Conservation (phyloP, 2,113 vertebrate genomes). For the Montifringilla adamsi region DNA sequence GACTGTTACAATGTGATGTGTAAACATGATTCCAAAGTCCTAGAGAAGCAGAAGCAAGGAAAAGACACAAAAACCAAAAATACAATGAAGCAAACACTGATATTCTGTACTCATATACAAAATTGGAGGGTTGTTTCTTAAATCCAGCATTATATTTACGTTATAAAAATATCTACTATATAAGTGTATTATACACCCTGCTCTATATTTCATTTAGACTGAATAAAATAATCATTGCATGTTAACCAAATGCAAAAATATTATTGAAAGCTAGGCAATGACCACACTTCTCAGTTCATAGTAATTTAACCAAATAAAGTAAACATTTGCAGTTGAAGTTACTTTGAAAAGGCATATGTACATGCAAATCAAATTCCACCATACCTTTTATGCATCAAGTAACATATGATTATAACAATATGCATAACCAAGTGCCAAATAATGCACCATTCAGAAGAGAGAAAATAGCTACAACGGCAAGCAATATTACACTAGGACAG, state of each 20-base stretch:
- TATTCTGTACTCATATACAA: neutral
- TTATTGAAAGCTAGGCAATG: neutral
- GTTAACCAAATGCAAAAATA: neutral
- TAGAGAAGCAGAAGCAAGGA: conserved; percentile 58
- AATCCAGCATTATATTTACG: neutral
- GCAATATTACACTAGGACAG: neutral
- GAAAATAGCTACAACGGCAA: neutral
- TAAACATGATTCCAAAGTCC: conserved; percentile 95
- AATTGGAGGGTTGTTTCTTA: neutral
- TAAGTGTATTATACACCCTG: neutral
- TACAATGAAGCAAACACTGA: neutral
- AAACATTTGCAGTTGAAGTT: neutral
- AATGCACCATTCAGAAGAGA: neutral
- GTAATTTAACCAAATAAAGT: neutral
- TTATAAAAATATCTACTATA: neutral
- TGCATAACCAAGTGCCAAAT: neutral
- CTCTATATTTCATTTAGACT: neutral
- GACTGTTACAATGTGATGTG: conserved; percentile 88
- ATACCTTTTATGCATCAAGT: neutral
- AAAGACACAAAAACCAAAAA: neutral
- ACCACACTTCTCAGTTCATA: neutral
- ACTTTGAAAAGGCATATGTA: neutral
- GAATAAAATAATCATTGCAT: neutral
- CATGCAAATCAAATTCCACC: neutral
- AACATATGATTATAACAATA: neutral